These are phyloP conservation scores for Ispidina picta DNA, from an alignment of 2,797 vertebrate species.

Conservation along the genomic window DNA sequence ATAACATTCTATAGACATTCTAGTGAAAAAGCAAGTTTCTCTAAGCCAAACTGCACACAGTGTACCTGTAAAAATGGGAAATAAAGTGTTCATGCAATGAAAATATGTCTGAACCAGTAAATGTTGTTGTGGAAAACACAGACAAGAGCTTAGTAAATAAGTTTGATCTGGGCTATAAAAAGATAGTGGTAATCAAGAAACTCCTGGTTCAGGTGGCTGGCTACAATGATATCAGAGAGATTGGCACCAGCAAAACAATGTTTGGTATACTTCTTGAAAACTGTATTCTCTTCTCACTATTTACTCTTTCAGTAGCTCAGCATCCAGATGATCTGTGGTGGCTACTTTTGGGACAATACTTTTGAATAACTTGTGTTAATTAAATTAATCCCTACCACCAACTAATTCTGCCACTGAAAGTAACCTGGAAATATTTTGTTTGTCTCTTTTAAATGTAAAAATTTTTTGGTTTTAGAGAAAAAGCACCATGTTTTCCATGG, in stretches of 20 bases:
- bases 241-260: neutral
- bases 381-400: neutral
- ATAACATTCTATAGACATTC: constrained; percentile 18
- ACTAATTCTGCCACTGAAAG: neutral
- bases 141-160: neutral
- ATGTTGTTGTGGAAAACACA: neutral
- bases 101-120: neutral
- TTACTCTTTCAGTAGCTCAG: neutral
- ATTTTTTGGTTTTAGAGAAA: neutral
- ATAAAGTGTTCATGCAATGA: constrained; percentile 32
- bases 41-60: constrained; percentile 7
- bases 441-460: neutral
- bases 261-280: neutral
- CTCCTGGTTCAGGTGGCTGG: neutral
- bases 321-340: neutral
- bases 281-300: neutral
- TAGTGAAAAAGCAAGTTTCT: constrained; percentile 32
- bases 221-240: neutral
- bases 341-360: neutral
- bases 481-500: neutral
- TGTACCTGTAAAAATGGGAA: neutral
- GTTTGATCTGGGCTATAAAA: neutral
- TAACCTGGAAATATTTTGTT: neutral
- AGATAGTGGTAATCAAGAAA: neutral
- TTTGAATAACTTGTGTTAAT: neutral